These are phyloP conservation scores for Gasteruption jaculator DNA, from an alignment of 2,888 invertebrate species.

Conservation along the genomic window DNA sequence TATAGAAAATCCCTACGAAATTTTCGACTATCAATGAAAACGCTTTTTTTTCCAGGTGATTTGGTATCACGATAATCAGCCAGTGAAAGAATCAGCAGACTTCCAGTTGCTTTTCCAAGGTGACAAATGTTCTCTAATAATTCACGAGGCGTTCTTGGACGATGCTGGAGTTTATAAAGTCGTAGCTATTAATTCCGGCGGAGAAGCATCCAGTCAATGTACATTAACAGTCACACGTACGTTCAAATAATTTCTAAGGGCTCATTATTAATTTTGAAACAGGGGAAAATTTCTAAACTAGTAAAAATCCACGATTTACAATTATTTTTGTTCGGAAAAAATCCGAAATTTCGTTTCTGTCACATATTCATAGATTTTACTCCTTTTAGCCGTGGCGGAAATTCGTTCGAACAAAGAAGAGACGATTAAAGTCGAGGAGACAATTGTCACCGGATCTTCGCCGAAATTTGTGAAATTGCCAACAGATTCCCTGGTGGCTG, in stretches of 20 bases:
- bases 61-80: constrained; percentile 75
- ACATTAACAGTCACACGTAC: constrained; percentile 56
- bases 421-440: constrained; percentile 7
- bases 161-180: constrained; percentile 77
- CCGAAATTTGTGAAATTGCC: constrained; percentile 69
- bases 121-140: constrained; percentile 71
- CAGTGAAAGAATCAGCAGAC: constrained; percentile 79
- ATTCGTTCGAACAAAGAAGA: constrained; percentile 18
- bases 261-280: no score
- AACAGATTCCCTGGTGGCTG: constrained; percentile 66
- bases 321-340: not conserved
- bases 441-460: constrained; percentile 47
- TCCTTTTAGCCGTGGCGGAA: constrained; percentile 24
- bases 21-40: constrained; percentile 4
- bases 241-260: no score
- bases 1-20: constrained; percentile 2
- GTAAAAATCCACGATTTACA: constrained; percentile 7
- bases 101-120: constrained; percentile 80
- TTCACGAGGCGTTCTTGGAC: constrained; percentile 68
- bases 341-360: not conserved
- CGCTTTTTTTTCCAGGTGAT: constrained; percentile 54
- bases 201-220: constrained; percentile 72
- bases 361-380: constrained; percentile 2
- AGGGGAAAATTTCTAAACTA: not conserved
- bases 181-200: constrained; percentile 79